Percentiles rank a stretch among this genome's conserved stretches.
phyloP scores from a whole-genome alignment of 92 coral and sea anemone species.

The Zoanthus solanderi region DNA sequence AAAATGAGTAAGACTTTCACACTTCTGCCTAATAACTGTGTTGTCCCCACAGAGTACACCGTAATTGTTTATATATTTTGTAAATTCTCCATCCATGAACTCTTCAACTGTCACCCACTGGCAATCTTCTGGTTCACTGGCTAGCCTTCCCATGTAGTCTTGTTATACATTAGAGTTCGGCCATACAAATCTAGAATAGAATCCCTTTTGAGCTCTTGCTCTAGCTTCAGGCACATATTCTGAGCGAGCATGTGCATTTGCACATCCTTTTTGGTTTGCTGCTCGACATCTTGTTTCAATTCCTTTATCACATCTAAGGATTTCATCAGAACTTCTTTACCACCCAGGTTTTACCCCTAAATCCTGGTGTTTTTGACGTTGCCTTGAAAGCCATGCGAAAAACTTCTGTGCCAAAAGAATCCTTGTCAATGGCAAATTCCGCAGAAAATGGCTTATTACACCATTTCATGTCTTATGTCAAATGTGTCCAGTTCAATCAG shows the following conservation, averaged over 20 bases:
- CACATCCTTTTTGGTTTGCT: slow-evolving; percentile 37
- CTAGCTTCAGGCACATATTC: slow-evolving; percentile 36
- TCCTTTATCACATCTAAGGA: slow-evolving; percentile 18
- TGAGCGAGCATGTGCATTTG: slow-evolving; percentile 49
- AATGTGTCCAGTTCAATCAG: slow-evolving; percentile 37
- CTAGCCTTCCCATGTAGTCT: slow-evolving; percentile 17
- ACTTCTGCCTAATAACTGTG: slow-evolving; percentile 11
- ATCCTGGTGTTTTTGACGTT: slow-evolving; percentile 9
- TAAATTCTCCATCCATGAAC: slow-evolving; percentile 15
- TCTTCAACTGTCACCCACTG: slow-evolving; percentile 39
- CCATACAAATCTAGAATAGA: slow-evolving; percentile 7
- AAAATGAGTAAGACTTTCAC: slow-evolving; percentile 39
- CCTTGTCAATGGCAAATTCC: slow-evolving; percentile 40
- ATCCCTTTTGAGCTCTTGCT: slow-evolving; percentile 23
- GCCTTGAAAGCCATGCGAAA: slow-evolving; percentile 48
- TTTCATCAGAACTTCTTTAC: slow-evolving; percentile 20
- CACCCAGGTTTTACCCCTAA: slow-evolving; percentile 37
- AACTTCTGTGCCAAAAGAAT: slow-evolving; percentile 36
- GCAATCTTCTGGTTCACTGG: neutral
- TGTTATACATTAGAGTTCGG: slow-evolving; percentile 11
- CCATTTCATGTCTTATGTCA: slow-evolving; percentile 26
- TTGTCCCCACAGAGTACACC: slow-evolving; percentile 11
- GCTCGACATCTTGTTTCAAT: slow-evolving; percentile 40
- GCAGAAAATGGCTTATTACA: slow-evolving; percentile 29
- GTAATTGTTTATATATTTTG: slow-evolving; percentile 25